Evolutionary conservation across 2,888 invertebrate species (phyloP).

Genomic region (Pollenia labialis): DNA sequence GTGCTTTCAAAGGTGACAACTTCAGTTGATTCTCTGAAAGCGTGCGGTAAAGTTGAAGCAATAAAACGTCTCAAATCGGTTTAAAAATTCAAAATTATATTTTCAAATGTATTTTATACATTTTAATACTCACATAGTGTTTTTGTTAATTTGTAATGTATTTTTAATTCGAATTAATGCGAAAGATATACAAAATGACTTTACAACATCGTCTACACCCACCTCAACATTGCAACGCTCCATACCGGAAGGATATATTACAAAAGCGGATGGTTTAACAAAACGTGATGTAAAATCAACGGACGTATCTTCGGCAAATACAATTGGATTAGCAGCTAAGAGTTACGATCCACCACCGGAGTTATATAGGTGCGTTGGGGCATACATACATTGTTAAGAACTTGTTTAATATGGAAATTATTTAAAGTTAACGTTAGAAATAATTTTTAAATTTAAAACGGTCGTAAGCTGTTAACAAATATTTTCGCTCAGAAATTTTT

Average conservation of each 20-base stretch:
- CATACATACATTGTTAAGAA: not conserved
- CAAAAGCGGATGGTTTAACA: slow-evolving; percentile 67
- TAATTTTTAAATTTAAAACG: too few species aligned
- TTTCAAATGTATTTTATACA: not conserved
- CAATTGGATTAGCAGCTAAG: slow-evolving; percentile 75
- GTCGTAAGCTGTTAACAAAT: too few species aligned
- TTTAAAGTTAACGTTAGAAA: too few species aligned
- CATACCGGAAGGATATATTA: slow-evolving; percentile 34
- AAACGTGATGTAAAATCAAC: slow-evolving; percentile 74
- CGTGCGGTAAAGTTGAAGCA: slow-evolving; percentile 11
- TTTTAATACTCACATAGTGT: not conserved
- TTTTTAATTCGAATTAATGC: slow-evolving; percentile 35
- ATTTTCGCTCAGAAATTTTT: too few species aligned
- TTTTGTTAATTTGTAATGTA: slow-evolving; percentile 40
- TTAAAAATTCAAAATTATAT: not conserved
- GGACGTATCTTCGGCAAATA: slow-evolving; percentile 75
- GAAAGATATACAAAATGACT: slow-evolving; percentile 69
- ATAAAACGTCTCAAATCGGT: not conserved
- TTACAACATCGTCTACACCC: slow-evolving; percentile 72
- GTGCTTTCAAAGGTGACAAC: slow-evolving; percentile 69
- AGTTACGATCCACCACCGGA: slow-evolving; percentile 81
- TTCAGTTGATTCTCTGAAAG: slow-evolving; percentile 76
- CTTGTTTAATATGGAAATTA: too few species aligned
- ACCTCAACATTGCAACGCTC: slow-evolving; percentile 59
- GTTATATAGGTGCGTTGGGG: slow-evolving; percentile 78